phyloP scores from a whole-genome alignment of 23 tunicate genomes.

The Halocynthia roretzi region DNA sequence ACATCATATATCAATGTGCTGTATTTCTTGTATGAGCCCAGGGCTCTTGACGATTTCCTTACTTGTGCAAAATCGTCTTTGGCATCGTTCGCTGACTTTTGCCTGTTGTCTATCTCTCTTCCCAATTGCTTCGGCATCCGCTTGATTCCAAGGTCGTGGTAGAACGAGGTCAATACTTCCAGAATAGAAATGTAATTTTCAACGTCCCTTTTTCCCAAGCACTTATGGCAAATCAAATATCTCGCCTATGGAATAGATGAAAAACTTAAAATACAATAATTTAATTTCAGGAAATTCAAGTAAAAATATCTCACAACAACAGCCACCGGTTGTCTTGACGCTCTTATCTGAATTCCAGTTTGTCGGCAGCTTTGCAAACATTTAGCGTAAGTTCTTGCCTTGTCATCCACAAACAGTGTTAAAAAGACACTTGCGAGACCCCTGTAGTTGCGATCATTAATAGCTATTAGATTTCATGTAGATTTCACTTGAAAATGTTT shows the following conservation, averaged over 20 bases:
- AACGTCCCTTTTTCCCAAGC: background rate
- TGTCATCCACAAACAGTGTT: background rate
- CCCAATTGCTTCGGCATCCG: no score
- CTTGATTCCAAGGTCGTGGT: background rate
- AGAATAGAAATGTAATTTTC: background rate
- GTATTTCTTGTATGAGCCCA: no score
- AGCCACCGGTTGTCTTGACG: slow-evolving; percentile 11
- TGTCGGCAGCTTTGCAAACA: slow-evolving; percentile 17
- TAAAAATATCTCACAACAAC: slow-evolving; percentile 8
- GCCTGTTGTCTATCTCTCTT: no score
- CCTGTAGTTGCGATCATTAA: background rate
- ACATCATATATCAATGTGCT: no score
- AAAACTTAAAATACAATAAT: no score
- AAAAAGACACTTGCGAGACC: background rate
- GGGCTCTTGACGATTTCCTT: no score
- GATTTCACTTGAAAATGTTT: no score
- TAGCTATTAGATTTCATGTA: no score
- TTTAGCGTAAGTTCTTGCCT: slow-evolving; percentile 16
- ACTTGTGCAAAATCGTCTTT: no score
- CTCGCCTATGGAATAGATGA: background rate
- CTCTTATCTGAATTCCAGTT: slow-evolving; percentile 12
- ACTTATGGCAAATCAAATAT: background rate
- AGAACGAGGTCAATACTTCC: background rate
- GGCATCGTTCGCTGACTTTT: no score
- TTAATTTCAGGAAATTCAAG: no score